Percentiles rank a stretch among this genome's conserved stretches.
phyloP scores from a whole-genome alignment of 1,140 invertebrate genomes.

The Aphaenogaster rudis region DNA sequence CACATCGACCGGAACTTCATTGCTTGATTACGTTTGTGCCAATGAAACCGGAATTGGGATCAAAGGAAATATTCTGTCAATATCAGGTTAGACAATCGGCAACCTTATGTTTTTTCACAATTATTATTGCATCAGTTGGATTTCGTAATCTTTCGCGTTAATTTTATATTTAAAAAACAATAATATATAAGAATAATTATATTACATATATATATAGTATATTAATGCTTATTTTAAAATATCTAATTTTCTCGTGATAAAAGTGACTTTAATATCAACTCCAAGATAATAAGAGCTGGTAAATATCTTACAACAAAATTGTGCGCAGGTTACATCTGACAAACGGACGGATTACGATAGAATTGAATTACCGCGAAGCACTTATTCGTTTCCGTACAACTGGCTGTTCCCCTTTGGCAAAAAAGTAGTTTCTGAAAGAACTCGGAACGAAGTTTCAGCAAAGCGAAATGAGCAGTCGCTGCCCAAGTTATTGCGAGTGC shows the following conservation, averaged over 20 bases:
- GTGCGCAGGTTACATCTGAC: constrained; percentile 32
- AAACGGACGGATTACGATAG: constrained; percentile 64
- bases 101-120: background rate
- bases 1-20: constrained; percentile 66
- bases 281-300: background rate
- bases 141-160: background rate
- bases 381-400: constrained; percentile 80
- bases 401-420: constrained; percentile 81
- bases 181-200: no score
- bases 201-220: background rate
- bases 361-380: constrained; percentile 74
- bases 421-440: constrained; percentile 73
- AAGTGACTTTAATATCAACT: background rate
- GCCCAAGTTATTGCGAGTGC: constrained; percentile 62
- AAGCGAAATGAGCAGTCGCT: constrained; percentile 37
- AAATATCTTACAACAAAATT: constrained; percentile 19
- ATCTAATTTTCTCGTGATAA: background rate
- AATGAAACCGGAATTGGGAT: constrained; percentile 63
- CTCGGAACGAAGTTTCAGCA: constrained; percentile 66
- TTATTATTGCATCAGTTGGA: background rate
- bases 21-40: constrained; percentile 72
- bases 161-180: no score
- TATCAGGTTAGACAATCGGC: constrained; percentile 62
- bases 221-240: background rate
- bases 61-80: constrained; percentile 67